phyloP scores from a whole-genome alignment of 2,113 vertebrate species.

The Piprites chloris region DNA sequence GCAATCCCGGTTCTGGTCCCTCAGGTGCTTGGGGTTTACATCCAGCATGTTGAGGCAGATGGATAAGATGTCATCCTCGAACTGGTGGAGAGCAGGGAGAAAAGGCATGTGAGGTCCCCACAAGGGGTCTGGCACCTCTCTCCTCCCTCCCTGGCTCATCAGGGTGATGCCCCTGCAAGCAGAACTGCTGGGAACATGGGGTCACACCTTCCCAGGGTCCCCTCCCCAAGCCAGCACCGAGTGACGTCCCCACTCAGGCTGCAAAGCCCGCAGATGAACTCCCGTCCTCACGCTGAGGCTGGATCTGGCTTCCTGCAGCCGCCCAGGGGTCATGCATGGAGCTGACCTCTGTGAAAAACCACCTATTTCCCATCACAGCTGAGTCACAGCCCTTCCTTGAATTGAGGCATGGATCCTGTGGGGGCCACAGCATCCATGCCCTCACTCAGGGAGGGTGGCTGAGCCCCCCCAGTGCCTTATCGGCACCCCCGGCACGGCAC shows the following conservation, averaged over 20 bases:
- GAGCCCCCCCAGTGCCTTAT: neutral
- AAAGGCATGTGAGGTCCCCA: neutral
- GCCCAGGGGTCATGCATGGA: fast-evolving
- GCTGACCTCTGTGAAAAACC: neutral
- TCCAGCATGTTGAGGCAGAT: constrained; percentile 84
- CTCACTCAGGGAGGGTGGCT: neutral
- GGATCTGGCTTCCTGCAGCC: neutral
- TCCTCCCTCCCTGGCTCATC: neutral
- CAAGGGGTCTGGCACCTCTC: neutral
- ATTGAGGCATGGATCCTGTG: fast-evolving
- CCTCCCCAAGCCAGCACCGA: fast-evolving
- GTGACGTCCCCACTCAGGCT: neutral
- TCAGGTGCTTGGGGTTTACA: constrained; percentile 82
- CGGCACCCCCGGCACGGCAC: fast-evolving
- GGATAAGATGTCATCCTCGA: constrained; percentile 80
- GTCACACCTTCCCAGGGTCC: neutral
- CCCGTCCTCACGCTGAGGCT: fast-evolving
- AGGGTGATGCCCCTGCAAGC: neutral
- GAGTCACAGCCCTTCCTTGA: neutral
- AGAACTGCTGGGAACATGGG: neutral
- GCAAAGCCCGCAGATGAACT: neutral
- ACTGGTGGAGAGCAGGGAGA: constrained; percentile 63
- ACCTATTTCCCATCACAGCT: neutral
- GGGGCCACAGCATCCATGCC: neutral
- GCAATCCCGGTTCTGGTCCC: constrained; percentile 74